Base-by-base conservation (phyloP, 30 jellyfish, hydroid and myxozoan genomes). In the Mastigias papua region DNA sequence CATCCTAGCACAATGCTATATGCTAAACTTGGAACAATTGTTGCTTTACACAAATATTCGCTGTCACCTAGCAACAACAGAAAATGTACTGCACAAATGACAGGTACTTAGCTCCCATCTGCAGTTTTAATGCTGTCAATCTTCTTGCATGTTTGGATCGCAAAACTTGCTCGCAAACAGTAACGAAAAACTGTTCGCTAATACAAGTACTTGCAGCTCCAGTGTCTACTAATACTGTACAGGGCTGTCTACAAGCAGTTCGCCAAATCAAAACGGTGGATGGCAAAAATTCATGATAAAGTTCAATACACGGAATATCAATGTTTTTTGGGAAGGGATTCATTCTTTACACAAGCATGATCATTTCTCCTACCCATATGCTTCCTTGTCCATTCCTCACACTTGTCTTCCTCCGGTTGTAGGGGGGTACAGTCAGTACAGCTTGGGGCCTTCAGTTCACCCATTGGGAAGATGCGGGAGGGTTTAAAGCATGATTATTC, bases 1-100 rank as follows among this genome's bases (percentile, higher is more conserved):
- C 86, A 9, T 25, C 86, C 86, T 17, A 75, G 72, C 32, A 75
- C 86, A 42, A 75, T 34, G 27, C 50, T 25, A 20, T 75, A 75
- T 3, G 86, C 50, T 9, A 75, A 34, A 28, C 51, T 48, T 8
- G 73, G 73, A 20, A 75, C 86, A 32, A 71, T 28, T 31, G 82
- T 19, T 0, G 82, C 66, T 17, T 37, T 23, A 34, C 82, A 71
- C 22, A 9, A 28, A 33, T 1, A 71, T 15, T 19, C 22, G n/a
- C 31, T 22, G 31, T 66, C 51, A 26, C 78, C 78, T 26, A 66
- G 37, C 27, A 66, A 15, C 37, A 66, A 21, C 48, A 4, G 48
- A 32, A 66, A 66, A 28, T 15, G 31, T 2, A 66, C 78, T 22
- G 6, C 27, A 28, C 78, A 42, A 4, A 0, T 28, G 31, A 66